Conservation (phyloP, 2,888 invertebrate genomes). For the Acrocyrtus sp. region DNA sequence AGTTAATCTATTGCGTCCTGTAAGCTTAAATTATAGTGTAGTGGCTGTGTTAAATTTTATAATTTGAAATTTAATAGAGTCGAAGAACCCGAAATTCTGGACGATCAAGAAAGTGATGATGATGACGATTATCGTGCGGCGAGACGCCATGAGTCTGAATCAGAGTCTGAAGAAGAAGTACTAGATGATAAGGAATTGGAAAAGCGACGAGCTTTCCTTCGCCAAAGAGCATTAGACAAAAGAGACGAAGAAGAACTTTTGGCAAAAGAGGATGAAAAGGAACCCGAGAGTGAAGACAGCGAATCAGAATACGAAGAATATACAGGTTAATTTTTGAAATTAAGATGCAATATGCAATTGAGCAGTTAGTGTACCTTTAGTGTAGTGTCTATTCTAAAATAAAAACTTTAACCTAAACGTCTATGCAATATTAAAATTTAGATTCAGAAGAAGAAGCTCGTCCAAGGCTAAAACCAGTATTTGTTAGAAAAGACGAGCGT, state of each 20-base stretch:
- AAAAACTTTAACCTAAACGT: no score
- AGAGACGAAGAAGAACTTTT: constrained; percentile 77
- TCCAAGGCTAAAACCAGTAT: constrained; percentile 92
- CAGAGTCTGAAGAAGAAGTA: constrained; percentile 77
- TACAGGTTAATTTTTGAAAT: constrained; percentile 67
- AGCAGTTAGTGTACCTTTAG: no score
- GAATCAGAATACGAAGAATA: constrained; percentile 85
- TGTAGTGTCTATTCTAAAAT: no score
- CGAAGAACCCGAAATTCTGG: constrained; percentile 73
- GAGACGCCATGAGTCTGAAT: constrained; percentile 65
- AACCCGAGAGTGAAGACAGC: constrained; percentile 67
- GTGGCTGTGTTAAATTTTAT: constrained; percentile 1
- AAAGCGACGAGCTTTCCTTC: constrained; percentile 76
- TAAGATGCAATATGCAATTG: no score
- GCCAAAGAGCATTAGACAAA: constrained; percentile 74
- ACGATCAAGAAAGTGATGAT: constrained; percentile 73
- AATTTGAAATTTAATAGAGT: constrained; percentile 38
- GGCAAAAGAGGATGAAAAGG: constrained; percentile 78
- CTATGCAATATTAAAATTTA: no score
- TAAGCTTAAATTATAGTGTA: no score
- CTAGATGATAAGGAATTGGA: constrained; percentile 88
- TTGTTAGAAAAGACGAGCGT: constrained; percentile 91
- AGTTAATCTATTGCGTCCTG: no score
- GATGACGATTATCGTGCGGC: constrained; percentile 67
- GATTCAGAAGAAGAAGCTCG: constrained; percentile 90